A percentile compares a stretch with the other conserved stretches of the same genome.
These are phyloP conservation scores for Eupithecia abbreviata DNA, from an alignment of 2,888 invertebrate species.

Conservation along the genomic window DNA sequence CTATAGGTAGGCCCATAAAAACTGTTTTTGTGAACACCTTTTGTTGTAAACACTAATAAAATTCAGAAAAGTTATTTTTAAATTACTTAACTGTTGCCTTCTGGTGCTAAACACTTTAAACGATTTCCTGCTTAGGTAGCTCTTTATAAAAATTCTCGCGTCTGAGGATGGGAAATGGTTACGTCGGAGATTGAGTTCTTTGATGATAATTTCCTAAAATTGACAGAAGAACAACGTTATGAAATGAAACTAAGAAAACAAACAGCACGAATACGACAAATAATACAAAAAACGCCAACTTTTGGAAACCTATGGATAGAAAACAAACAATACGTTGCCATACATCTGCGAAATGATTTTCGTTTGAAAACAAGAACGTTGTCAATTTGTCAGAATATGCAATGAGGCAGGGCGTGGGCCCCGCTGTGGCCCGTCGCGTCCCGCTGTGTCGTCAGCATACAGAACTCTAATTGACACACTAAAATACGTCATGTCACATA, in stretches of 20 bases:
- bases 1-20: constrained; percentile 62
- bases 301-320: constrained; percentile 47
- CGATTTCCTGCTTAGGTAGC: constrained; percentile 12
- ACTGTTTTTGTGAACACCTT: constrained; percentile 58
- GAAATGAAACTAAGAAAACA: background rate
- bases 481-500: constrained; percentile 71
- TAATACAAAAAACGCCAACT: constrained; percentile 40
- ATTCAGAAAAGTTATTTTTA: constrained; percentile 50
- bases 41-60: constrained; percentile 60
- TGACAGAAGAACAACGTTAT: background rate
- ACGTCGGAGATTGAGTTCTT: background rate
- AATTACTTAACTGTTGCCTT: constrained; percentile 41
- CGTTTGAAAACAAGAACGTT: constrained; percentile 65
- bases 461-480: constrained; percentile 83
- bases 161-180: background rate
- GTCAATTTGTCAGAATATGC: constrained; percentile 68
- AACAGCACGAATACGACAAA: background rate
- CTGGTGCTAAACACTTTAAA: constrained; percentile 24
- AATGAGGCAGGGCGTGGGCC: constrained; percentile 56
- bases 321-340: constrained; percentile 49
- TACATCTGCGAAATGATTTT: constrained; percentile 60
- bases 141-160: background rate
- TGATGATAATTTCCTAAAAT: background rate
- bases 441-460: constrained; percentile 76
- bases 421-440: constrained; percentile 62